These are phyloP conservation scores for Synergus itoensis DNA, from an alignment of 2,888 invertebrate genomes.

Conservation along the genomic window DNA sequence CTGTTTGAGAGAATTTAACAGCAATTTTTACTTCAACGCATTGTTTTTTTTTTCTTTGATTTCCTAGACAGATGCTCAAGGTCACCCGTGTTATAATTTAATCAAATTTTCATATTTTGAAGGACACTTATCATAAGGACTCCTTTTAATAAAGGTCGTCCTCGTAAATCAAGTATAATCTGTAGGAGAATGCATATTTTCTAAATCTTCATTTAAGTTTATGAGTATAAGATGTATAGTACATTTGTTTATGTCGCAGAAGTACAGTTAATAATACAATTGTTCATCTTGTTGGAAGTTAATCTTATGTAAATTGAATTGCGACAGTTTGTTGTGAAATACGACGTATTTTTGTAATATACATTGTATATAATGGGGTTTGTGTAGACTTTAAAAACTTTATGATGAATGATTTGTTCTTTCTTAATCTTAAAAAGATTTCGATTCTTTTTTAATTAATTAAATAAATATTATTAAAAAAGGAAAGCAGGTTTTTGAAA, in stretches of 20 bases:
- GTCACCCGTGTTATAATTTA: not conserved
- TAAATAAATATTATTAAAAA: not conserved
- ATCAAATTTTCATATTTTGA: slow-evolving; percentile 23
- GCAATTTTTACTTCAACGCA: not conserved
- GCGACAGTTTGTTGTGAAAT: not conserved
- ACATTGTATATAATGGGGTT: not conserved
- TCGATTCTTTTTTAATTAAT: not conserved
- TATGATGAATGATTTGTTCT: not conserved
- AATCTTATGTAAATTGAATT: not conserved
- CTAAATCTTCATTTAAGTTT: not conserved
- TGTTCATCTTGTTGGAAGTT: not conserved
- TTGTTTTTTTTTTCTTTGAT: not conserved
- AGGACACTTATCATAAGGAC: not conserved
- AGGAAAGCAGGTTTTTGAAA: not conserved
- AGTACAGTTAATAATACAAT: not conserved
- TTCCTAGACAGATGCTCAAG: not conserved
- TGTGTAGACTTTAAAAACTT: not conserved
- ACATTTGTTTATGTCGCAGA: not conserved
- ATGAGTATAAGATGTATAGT: not conserved
- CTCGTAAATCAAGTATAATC: slow-evolving; percentile 9
- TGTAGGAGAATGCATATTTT: slow-evolving; percentile 16
- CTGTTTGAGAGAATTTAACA: not conserved
- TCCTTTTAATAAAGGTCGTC: not conserved
- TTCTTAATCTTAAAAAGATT: not conserved
- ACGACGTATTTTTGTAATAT: not conserved